phyloP scores from a whole-genome alignment of 2,797 vertebrate genomes.

The Sebastes baramenuke region DNA sequence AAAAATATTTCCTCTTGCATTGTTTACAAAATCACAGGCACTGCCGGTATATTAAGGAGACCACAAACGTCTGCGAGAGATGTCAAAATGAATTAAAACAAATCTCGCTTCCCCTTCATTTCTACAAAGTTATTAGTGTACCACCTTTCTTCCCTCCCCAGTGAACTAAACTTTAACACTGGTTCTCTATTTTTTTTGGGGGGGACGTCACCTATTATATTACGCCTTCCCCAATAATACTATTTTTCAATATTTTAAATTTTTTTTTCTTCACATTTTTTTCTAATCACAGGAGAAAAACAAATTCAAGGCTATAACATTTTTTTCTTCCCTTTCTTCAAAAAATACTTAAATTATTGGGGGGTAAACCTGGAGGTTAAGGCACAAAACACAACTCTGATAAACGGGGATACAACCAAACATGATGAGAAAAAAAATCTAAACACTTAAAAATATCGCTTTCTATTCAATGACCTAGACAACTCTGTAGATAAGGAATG shows the following conservation, averaged over 20 bases:
- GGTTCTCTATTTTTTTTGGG: constrained; percentile 55
- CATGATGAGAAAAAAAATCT: constrained; percentile 16
- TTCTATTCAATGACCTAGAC: constrained; percentile 68
- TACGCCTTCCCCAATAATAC: constrained; percentile 28
- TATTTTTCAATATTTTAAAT: constrained; percentile 43
- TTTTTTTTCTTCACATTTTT: constrained; percentile 52
- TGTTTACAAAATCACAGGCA: constrained; percentile 55
- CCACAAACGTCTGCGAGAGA: constrained; percentile 12
- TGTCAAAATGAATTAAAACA: constrained; percentile 47
- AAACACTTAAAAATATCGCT: constrained; percentile 79
- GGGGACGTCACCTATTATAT: constrained; percentile 16
- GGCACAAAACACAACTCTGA: constrained; percentile 73
- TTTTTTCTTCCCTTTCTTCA: constrained; percentile 35
- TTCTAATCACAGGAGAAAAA: constrained; percentile 55
- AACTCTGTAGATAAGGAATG: constrained; percentile 75
- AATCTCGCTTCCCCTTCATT: constrained; percentile 6
- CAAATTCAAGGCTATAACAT: constrained; percentile 51
- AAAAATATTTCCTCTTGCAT: constrained; percentile 39
- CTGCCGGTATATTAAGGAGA: constrained; percentile 19
- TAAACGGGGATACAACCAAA: constrained; percentile 57
- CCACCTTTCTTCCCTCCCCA: constrained; percentile 2
- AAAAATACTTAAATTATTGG: constrained; percentile 36
- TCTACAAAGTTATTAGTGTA: constrained; percentile 17
- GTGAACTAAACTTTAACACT: constrained; percentile 55
- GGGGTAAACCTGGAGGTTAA: constrained; percentile 66